Evolutionary conservation across 1,140 invertebrate species (phyloP), one percentile per base, ranked within the genome.

Genomic region (Dufourea novaeangliae): DNA sequence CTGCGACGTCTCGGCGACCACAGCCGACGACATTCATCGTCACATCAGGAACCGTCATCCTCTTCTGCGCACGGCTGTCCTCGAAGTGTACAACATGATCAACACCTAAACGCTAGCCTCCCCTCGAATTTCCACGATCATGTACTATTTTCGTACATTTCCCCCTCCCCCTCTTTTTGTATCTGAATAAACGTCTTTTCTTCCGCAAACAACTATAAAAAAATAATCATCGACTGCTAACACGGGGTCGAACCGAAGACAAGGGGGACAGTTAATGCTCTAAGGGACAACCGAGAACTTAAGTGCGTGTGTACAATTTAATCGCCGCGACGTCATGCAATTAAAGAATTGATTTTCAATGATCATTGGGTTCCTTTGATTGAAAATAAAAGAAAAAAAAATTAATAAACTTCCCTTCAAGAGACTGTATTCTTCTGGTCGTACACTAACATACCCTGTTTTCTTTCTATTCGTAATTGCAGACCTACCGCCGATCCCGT

Each of bases 381-480:
- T 14, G 41, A 44, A n/a, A n/a, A n/a, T n/a, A n/a, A n/a, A n/a
- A n/a, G n/a, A n/a, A n/a, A n/a, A n/a, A n/a, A n/a, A n/a, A n/a
- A 4, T 20, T n/a, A 50, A 46, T 20, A 50, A 50, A 44, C 41
- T 14, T 17, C 14, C 41, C 41, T 14, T 14, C 0, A 44, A 44
- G 41, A 1, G 41, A 17, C 14, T 14, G 14, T 44, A 1, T 20
- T 44, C 17, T 44, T 44, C 14, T 14, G 37, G 37, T 44, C 37
- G 62, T 0, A 66, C 46, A 84, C 83, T 84, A 84, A 84, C 78
- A 37, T 7, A 0, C n/a, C 37, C 10, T 39, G 57, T 84, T 84
- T 77, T 84, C 67, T 77, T 83, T 63, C 80, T 84, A 22, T 73
- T 75, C 67, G 39, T 84, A 41, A 41, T 84, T 84, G 22, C 82